These are phyloP conservation scores for Sorex maritimensis DNA, from an alignment of 2,797 vertebrate genomes.

Conservation along the genomic window DNA sequence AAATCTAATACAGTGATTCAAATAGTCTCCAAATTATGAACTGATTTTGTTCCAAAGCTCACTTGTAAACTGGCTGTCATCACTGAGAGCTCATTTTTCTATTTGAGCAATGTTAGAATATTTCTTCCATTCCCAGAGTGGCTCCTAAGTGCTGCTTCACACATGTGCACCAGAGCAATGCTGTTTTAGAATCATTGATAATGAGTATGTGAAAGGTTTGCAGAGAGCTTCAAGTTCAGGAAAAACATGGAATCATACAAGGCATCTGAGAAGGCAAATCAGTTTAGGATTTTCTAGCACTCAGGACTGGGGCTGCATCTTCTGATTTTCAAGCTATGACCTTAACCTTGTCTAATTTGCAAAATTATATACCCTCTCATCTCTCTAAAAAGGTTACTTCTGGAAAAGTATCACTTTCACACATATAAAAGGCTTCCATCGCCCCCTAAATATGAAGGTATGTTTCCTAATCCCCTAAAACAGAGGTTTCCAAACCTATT, in stretches of 20 bases:
- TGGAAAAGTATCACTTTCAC: background rate
- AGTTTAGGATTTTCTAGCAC: background rate
- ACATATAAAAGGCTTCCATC: background rate
- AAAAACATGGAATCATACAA: conserved; percentile 35
- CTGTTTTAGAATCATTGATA: conserved; percentile 19
- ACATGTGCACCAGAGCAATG: background rate
- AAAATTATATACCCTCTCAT: background rate
- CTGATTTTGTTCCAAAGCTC: conserved; percentile 66
- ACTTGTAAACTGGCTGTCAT: conserved; percentile 58
- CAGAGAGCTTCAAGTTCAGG: conserved; percentile 34
- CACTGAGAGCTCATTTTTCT: conserved; percentile 49
- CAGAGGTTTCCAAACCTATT: too few relatives aligned
- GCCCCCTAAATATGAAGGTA: too few relatives aligned
- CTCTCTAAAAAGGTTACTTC: conserved; percentile 37
- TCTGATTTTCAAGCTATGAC: background rate
- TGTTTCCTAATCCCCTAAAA: background rate
- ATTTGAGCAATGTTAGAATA: background rate
- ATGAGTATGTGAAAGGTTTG: conserved; percentile 11
- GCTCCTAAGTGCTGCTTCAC: conserved; percentile 33
- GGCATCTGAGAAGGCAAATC: background rate
- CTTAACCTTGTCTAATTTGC: conserved; percentile 7
- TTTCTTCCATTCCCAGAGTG: background rate
- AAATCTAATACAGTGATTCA: conserved; percentile 52
- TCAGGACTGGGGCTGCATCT: background rate
- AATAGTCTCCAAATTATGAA: conserved; percentile 43